Base-by-base conservation (phyloP, 2,888 invertebrate genomes). In the Anticlea derivata region DNA sequence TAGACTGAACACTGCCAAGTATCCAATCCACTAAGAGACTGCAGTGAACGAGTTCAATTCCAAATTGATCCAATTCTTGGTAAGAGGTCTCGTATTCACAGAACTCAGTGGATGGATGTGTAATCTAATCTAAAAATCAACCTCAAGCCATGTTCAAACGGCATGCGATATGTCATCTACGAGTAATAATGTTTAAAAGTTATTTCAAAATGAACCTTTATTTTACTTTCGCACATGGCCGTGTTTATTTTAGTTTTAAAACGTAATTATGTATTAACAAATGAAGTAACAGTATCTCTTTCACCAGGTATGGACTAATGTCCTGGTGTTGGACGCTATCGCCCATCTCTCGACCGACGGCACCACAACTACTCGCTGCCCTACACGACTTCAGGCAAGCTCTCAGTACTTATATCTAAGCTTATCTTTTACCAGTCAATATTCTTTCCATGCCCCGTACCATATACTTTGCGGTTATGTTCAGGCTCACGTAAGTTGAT, bases 351-450 rank as follows among this genome's bases (percentile, higher is more conserved):
- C 86, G 95, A 31, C 95, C 95, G 0, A 93, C 94, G 7, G 93
- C 94, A 63, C 93, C 93, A 26, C 94, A 95, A 71, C 92, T 95
- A 2, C 83, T 94, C 53, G 93, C 94, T 24, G 95, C 94, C 58
- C 91, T 95, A 30, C 94, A 95, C 69, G 94, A 94, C 78, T 94
- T 95, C 78, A 92, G 94, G 80, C 94, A 94, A 74, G 93, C 94
- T 48, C 92, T 94, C 37, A 94, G 93, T 60, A 92, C 94, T 68
- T 94, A 94, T 66, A 93, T 94, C 54, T 94, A 84, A 73, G 8
- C 8, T 38, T 24, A 23, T n/a, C 11, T 26, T 24, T 3, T 17
- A 17, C 17, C 4, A 31, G 8, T 22, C 6, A 17, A 17, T 12
- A 11, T 7, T 13, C 4, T 38, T 3, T 13, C 4, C 11, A 27